A percentile compares a stretch with the other conserved stretches of the same genome.
These are phyloP conservation scores for Dromas ardeola DNA, from an alignment of 2,113 vertebrate genomes.

Conservation along the genomic window DNA sequence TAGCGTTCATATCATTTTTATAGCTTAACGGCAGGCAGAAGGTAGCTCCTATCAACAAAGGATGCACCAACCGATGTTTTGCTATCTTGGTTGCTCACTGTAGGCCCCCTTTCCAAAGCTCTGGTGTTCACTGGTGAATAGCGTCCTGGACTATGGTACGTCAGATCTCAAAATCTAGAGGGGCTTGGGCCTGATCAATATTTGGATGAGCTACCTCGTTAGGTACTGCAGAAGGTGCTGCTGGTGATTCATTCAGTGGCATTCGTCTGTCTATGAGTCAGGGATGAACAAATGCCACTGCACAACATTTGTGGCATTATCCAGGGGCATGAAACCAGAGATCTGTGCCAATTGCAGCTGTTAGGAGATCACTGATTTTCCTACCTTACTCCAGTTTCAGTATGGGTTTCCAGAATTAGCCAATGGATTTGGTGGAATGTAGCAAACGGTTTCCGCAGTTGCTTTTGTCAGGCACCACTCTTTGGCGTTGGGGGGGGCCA, in stretches of 20 bases:
- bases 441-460: neutral
- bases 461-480: neutral
- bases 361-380: neutral
- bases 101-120: neutral
- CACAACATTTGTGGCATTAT: neutral
- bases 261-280: constrained; percentile 51
- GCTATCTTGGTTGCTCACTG: neutral
- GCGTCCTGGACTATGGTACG: neutral
- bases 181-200: neutral
- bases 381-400: neutral
- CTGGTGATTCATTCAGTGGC: constrained; percentile 51
- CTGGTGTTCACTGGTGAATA: neutral
- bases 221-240: constrained; percentile 37
- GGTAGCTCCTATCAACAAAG: neutral
- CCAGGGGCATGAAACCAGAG: neutral
- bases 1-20: neutral
- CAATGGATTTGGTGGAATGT: neutral
- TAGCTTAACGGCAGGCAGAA: neutral
- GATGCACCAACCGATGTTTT: neutral
- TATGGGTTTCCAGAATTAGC: neutral
- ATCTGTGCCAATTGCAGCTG: neutral
- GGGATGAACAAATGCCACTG: constrained; percentile 54
- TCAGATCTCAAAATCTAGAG: neutral
- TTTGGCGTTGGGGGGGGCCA: neutral
- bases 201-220: constrained; percentile 39